These are phyloP conservation scores for Meriones unguiculatus DNA, from an alignment of 2,113 vertebrate genomes.

Conservation along the genomic window DNA sequence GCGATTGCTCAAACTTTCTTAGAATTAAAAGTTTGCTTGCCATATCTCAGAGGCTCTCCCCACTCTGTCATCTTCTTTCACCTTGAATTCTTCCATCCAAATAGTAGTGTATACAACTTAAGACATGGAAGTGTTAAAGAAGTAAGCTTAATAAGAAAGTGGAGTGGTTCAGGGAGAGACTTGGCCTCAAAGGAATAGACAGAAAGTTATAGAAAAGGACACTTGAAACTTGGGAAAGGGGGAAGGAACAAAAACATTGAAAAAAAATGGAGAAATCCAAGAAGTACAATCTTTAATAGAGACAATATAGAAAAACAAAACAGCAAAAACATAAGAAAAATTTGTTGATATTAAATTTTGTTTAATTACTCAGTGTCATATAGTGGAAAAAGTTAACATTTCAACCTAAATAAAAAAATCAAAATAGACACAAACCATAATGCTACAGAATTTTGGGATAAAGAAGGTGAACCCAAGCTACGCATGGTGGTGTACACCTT, in stretches of 20 bases:
- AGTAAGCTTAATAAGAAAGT: neutral
- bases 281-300: neutral
- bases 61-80: constrained; percentile 5
- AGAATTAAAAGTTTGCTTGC: neutral
- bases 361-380: neutral
- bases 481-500: too few species aligned
- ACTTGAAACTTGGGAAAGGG: too few species aligned
- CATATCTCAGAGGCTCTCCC: neutral
- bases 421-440: neutral
- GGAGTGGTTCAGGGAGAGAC: neutral
- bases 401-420: neutral
- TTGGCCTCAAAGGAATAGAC: neutral
- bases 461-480: neutral
- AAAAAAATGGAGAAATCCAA: neutral
- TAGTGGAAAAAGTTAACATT: neutral
- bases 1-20: constrained; percentile 23
- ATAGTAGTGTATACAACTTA: neutral
- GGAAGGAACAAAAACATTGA: neutral
- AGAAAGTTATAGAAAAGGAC: too few species aligned
- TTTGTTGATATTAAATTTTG: neutral
- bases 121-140: constrained; percentile 24
- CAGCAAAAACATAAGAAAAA: neutral
- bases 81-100: neutral
- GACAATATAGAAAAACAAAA: neutral
- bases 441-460: neutral